Conservation (phyloP, 2,888 invertebrate species). For the Dusona sp. region DNA sequence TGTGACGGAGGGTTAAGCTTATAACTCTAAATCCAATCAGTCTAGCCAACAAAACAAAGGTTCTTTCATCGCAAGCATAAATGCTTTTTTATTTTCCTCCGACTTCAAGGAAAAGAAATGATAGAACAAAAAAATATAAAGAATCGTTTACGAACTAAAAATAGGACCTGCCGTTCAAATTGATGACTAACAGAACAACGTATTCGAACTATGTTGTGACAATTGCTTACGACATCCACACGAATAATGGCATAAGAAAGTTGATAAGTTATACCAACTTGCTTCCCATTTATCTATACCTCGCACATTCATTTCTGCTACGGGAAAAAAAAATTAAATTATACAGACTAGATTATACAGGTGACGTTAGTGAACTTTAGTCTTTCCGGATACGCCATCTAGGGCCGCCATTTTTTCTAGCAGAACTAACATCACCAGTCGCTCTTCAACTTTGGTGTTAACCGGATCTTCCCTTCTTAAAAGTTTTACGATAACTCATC, state of each 20-base stretch:
- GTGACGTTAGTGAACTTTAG: background rate
- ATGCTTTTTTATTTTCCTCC: background rate
- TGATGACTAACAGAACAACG: background rate
- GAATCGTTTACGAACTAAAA: background rate
- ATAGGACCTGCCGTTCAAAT: background rate
- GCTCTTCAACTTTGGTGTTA: background rate
- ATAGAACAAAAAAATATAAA: background rate
- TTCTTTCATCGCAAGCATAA: background rate
- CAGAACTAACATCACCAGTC: background rate
- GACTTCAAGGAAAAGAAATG: background rate
- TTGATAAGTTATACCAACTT: background rate
- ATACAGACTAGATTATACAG: background rate
- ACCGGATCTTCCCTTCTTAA: background rate
- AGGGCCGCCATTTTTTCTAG: background rate
- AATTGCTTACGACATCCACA: background rate
- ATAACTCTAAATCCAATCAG: too few relatives aligned
- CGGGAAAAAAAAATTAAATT: background rate
- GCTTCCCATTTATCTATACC: background rate
- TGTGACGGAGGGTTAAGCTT: too few relatives aligned
- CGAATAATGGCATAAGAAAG: background rate
- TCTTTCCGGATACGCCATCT: background rate
- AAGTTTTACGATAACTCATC: background rate
- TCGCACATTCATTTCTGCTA: background rate
- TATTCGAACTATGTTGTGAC: background rate
- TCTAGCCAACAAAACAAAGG: too few relatives aligned